Conservation (phyloP, 2,797 vertebrate genomes). For the Propithecus perrieri region DNA sequence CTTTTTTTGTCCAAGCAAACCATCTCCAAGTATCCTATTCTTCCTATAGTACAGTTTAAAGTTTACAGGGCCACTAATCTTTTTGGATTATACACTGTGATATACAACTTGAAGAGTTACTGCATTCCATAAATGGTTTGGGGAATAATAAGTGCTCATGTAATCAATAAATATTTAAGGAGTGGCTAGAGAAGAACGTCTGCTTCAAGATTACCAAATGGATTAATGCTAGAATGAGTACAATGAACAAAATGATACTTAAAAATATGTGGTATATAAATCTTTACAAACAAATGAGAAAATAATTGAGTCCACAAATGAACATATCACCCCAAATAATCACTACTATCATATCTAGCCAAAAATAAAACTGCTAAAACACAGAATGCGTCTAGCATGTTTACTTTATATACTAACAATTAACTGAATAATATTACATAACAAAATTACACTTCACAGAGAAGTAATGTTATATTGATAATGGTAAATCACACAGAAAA, state of each 20-base stretch:
- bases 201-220: slow-evolving; percentile 35
- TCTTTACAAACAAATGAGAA: slow-evolving; percentile 53
- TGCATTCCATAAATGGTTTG: slow-evolving; percentile 46
- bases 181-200: not conserved
- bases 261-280: slow-evolving; percentile 51
- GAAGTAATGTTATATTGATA: not conserved
- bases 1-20: slow-evolving; percentile 3
- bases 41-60: slow-evolving; percentile 15
- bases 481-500: slow-evolving; percentile 34
- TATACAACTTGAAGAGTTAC: slow-evolving; percentile 27
- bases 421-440: slow-evolving; percentile 42
- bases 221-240: slow-evolving; percentile 23
- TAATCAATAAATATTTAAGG: slow-evolving; percentile 39
- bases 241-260: not conserved
- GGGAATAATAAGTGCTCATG: slow-evolving; percentile 38
- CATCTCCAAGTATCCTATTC: not conserved
- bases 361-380: slow-evolving; percentile 31
- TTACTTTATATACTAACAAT: slow-evolving; percentile 40
- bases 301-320: slow-evolving; percentile 45
- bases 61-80: slow-evolving; percentile 21
- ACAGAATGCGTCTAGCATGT: not conserved
- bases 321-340: slow-evolving; percentile 30
- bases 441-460: slow-evolving; percentile 37
- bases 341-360: slow-evolving; percentile 37
- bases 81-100: slow-evolving; percentile 45